Percentiles rank a stretch among this genome's conserved stretches.
Evolutionary conservation across 2,113 vertebrate genomes (phyloP).

Genomic region (Beaufortia kweichowensis): DNA sequence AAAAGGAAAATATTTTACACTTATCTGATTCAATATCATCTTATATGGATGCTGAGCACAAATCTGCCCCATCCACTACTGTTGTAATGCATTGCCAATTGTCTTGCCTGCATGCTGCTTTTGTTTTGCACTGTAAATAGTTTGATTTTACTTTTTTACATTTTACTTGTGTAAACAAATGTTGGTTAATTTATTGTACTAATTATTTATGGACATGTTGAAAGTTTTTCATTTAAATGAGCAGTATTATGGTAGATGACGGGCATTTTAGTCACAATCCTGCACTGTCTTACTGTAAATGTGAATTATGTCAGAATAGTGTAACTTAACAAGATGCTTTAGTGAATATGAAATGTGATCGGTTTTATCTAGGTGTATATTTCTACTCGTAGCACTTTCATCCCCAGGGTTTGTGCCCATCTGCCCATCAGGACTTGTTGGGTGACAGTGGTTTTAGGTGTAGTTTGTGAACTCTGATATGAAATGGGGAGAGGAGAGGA

Average conservation of each 20-base stretch:
- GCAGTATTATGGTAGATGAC: conserved; percentile 72
- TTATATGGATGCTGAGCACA: conserved; percentile 56
- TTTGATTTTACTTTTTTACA: conserved; percentile 66
- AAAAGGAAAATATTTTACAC: conserved; percentile 15
- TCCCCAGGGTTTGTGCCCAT: conserved; percentile 52
- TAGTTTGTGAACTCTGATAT: neutral
- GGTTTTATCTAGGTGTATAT: conserved; percentile 80
- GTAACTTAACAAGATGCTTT: conserved; percentile 68
- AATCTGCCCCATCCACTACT: conserved; percentile 42
- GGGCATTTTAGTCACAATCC: conserved; percentile 55
- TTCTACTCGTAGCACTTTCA: conserved; percentile 57
- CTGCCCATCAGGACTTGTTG: conserved; percentile 21
- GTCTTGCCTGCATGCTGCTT: conserved; percentile 78
- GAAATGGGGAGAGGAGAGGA: conserved; percentile 16
- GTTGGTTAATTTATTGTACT: conserved; percentile 62
- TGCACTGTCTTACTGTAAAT: conserved; percentile 62
- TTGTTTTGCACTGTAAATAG: conserved; percentile 72
- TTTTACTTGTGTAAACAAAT: conserved; percentile 62
- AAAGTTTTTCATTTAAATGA: conserved; percentile 59
- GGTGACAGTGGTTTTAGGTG: conserved; percentile 26
- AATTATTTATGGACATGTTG: conserved; percentile 60
- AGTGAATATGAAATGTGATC: conserved; percentile 85
- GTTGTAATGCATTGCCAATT: conserved; percentile 60
- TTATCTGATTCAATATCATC: conserved; percentile 32
- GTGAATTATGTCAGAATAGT: conserved; percentile 68